A percentile compares a stretch with the other conserved stretches of the same genome.
phyloP scores from a whole-genome alignment of 2,888 invertebrate genomes.

The Lycophotia porphyrea region DNA sequence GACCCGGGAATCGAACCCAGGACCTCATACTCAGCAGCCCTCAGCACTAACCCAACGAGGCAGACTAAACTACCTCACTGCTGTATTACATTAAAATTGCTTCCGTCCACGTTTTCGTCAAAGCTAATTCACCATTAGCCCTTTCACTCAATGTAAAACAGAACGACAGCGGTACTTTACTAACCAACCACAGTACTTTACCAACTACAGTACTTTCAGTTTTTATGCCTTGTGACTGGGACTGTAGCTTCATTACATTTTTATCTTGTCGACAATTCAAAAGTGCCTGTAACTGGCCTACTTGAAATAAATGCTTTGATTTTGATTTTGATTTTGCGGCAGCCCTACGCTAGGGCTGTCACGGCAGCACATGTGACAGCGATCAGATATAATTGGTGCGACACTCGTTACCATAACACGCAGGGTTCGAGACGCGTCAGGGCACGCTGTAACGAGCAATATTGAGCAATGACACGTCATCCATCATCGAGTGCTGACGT shows the following conservation, averaged over 20 bases:
- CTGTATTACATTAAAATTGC: not conserved
- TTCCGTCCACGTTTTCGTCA: not conserved
- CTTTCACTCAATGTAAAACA: not conserved
- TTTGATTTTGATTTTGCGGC: too few relatives aligned
- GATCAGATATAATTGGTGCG: slow-evolving; percentile 72
- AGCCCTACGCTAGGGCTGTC: slow-evolving; percentile 49
- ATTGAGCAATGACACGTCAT: slow-evolving; percentile 60
- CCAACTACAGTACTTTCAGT: too few relatives aligned
- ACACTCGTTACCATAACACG: slow-evolving; percentile 55
- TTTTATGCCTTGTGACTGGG: too few relatives aligned
- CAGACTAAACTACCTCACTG: not conserved
- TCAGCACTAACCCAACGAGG: too few relatives aligned
- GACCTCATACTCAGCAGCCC: too few relatives aligned
- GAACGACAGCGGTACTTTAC: too few relatives aligned
- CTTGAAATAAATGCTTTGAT: too few relatives aligned
- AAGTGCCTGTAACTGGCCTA: too few relatives aligned
- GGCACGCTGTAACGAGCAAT: slow-evolving; percentile 50
- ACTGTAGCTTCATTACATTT: too few relatives aligned
- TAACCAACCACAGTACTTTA: too few relatives aligned
- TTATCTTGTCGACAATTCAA: too few relatives aligned
- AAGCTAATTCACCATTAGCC: not conserved
- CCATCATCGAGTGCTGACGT: slow-evolving; percentile 63
- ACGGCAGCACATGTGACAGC: slow-evolving; percentile 62
- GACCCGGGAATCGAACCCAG: too few relatives aligned
- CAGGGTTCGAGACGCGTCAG: slow-evolving; percentile 29